These are phyloP conservation scores for Gavia stellata DNA, from an alignment of 2,113 vertebrate species.

Conservation along the genomic window DNA sequence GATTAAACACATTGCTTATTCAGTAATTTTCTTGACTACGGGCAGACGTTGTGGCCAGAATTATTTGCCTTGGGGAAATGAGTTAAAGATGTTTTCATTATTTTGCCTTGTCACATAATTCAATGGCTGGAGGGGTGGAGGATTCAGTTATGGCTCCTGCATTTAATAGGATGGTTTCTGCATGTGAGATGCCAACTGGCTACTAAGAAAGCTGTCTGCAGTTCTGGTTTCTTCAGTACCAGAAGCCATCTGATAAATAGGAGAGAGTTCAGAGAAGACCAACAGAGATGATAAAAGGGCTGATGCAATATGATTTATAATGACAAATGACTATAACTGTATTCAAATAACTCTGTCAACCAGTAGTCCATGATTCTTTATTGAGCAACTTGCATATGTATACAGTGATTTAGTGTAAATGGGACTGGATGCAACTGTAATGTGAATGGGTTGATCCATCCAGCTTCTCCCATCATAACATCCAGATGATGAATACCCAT, in stretches of 20 bases:
- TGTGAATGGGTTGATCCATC: not conserved
- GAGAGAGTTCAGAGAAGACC: not conserved
- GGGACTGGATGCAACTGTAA: not conserved
- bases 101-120: not conserved
- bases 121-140: not conserved
- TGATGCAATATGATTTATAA: not conserved
- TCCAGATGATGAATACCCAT: not conserved
- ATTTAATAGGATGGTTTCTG: not conserved
- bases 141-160: not conserved
- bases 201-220: not conserved
- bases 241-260: not conserved
- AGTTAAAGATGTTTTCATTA: not conserved
- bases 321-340: not conserved
- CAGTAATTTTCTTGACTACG: not conserved
- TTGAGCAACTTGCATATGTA: not conserved
- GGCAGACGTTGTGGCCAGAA: not conserved
- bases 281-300: not conserved
- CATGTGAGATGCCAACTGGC: not conserved
- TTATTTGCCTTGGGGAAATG: not conserved
- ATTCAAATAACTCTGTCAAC: not conserved
- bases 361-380: not conserved
- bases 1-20: not conserved
- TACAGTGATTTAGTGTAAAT: not conserved
- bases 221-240: not conserved
- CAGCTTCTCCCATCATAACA: not conserved